Evolutionary conservation across 1,140 invertebrate genomes (phyloP).

Genomic region (Microplitis demolitor): DNA sequence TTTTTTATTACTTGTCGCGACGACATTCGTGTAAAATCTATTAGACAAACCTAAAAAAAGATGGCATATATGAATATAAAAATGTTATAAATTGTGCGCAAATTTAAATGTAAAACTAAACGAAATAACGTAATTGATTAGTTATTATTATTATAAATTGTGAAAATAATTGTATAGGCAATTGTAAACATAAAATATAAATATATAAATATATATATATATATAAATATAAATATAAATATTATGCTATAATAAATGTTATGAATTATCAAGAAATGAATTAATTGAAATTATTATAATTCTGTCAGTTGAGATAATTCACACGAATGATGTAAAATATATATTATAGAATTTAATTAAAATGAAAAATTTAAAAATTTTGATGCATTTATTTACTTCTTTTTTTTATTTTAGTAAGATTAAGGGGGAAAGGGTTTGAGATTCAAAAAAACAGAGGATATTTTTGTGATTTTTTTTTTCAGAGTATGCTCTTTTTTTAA

Average conservation of each 20-base stretch:
- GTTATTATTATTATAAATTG: not conserved
- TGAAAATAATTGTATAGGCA: constrained; percentile 34
- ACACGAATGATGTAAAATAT: constrained; percentile 35
- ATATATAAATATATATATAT: constrained; percentile 17
- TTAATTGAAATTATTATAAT: constrained; percentile 51
- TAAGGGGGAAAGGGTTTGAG: too few relatives aligned
- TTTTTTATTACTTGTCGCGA: constrained; percentile 5
- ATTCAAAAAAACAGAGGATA: too few relatives aligned
- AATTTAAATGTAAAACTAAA: not conserved
- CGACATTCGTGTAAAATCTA: constrained; percentile 8
- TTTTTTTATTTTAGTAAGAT: too few relatives aligned
- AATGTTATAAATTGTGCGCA: not conserved
- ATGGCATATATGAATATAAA: not conserved
- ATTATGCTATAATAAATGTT: constrained; percentile 45
- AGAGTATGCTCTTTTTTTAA: too few relatives aligned
- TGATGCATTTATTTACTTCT: not conserved
- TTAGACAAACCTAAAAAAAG: not conserved
- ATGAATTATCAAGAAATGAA: constrained; percentile 37
- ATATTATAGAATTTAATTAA: constrained; percentile 37
- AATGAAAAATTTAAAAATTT: not conserved
- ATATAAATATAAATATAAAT: not conserved
- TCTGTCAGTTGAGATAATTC: constrained; percentile 42
- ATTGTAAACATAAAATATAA: constrained; percentile 44
- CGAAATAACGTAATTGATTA: not conserved
- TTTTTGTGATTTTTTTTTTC: too few relatives aligned